These are phyloP conservation scores for Ridgeia piscesae DNA, from an alignment of 1,140 invertebrate species.

Conservation along the genomic window DNA sequence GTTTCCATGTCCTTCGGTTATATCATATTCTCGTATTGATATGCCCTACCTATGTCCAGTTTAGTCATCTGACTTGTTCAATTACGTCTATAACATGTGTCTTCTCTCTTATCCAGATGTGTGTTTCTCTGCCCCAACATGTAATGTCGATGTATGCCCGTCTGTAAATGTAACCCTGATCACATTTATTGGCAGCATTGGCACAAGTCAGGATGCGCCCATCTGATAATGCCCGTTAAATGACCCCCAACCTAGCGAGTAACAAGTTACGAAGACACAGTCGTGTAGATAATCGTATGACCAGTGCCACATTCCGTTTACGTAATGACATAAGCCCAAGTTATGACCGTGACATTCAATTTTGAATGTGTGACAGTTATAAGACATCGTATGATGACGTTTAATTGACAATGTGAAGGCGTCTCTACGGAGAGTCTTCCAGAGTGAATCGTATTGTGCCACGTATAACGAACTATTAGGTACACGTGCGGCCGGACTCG, in stretches of 20 bases:
- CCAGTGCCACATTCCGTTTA: background rate
- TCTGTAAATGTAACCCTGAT: background rate
- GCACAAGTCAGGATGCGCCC: too few relatives aligned
- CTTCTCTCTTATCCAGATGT: too few relatives aligned
- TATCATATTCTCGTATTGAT: too few relatives aligned
- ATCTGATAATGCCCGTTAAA: background rate
- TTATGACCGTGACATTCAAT: background rate
- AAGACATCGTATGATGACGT: background rate
- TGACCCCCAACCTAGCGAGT: background rate
- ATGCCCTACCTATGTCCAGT: too few relatives aligned
- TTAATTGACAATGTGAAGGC: background rate
- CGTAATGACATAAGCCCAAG: background rate
- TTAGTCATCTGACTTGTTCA: too few relatives aligned
- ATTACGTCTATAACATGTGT: too few relatives aligned
- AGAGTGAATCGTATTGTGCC: background rate
- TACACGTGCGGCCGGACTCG: background rate
- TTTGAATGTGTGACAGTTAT: background rate
- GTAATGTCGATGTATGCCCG: too few relatives aligned
- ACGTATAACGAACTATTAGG: background rate
- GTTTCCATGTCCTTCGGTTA: too few relatives aligned
- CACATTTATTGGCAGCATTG: background rate
- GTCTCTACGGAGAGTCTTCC: background rate
- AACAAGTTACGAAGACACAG: background rate
- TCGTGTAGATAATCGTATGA: background rate
- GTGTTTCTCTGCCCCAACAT: too few relatives aligned